Base-by-base conservation (phyloP, 2,888 invertebrate genomes). In the Coremacera marginata region DNA sequence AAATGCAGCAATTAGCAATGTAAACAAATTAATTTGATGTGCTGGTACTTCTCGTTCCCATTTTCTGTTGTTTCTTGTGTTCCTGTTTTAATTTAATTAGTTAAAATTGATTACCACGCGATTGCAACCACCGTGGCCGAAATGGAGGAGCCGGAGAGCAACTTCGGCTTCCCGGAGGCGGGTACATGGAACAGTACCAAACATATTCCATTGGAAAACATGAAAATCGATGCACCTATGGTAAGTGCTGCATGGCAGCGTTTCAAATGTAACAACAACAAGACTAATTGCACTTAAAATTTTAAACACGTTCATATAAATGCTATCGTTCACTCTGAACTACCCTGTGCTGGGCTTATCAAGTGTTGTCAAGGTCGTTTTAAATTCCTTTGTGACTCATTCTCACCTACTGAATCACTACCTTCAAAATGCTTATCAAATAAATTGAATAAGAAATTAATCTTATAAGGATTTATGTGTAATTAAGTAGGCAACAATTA, bases 171-270 rank as follows among this genome's bases (percentile, higher is more conserved):
- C 73, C 86, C 88, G 19, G 86, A 88, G 80, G 85, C 89, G 70
- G 90, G 90, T 72, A 90, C 89, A 89, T 93, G 93, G 92, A 93
- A 93, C 87, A 91, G 89, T 80, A 91, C 93, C 49, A 90, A 92
- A 77, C 90, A 91, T 87, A 91, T 92, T 83, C 90, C 91, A 80
- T 89, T 93, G 82, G 93, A 94, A 82, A 93, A 95, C 85, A 91
- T 95, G 82, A 92, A 92, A 88, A 93, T 94, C 92, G 95, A 96
- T 90, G 93, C 94, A 84, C 95, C 94, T 87, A 93, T 93, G 89
- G 92, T 92, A 84, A 83, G 82, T 80, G 51, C 16, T 22, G 8
- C 22, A 11, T n/a, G 5, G 16, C 16, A 52, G 8, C 52, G 9
- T 19, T 52, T 52, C 5, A 11, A 52, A 11, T 52, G n/a, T n/a